Evolutionary conservation across 2,797 vertebrate genomes (phyloP), one percentile per base, ranked within the genome.

Genomic region (Emys orbicularis): DNA sequence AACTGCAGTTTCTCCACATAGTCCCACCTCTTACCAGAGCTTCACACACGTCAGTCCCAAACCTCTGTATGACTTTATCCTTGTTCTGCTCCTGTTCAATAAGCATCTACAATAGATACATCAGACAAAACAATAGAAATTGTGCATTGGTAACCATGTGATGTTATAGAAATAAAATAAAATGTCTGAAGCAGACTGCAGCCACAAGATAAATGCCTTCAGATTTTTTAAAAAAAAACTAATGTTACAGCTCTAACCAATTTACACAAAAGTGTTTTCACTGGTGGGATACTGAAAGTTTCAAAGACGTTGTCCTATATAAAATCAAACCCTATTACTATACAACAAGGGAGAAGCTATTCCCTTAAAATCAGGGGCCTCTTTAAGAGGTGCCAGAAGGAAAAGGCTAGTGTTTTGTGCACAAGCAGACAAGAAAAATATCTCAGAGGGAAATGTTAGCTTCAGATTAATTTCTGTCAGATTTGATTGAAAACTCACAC

Each of bases 391-490:
- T 96, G 93, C 57, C 86, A 95, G 83, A 84, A 94, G 88, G 50
- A 96, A 94, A 96, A 90, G 79, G 6, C 93, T 93, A 90, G 56
- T 92, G 88, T 94, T 94, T 16, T 95, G 94, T 96, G 87, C 88
- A 94, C 76, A 96, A 94, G 74, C 80, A 94, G n/a, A 96, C 81
- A 91, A 3, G 93, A 90, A 92, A 97, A 79, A 81, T 59, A 95
- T 93, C 93, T 96, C 95, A 96, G 93, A 96, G 97, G 97, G 94
- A 97, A 97, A 97, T 95, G 95, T 94, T 96, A 94, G 84, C 90
- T 77, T 97, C 93, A 96, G 97, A 98, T 97, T 98, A 97, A 97
- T 98, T 97, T 97, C 96, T 96, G 96, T 96, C 97, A 96, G 90
- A 96, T 97, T 88, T 96, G 95, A 97, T 96, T 97, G 97, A 96